A percentile compares a stretch with the other conserved stretches of the same genome.
phyloP scores from a whole-genome alignment of 2,888 invertebrate genomes.

The Polymixis flavicincta region DNA sequence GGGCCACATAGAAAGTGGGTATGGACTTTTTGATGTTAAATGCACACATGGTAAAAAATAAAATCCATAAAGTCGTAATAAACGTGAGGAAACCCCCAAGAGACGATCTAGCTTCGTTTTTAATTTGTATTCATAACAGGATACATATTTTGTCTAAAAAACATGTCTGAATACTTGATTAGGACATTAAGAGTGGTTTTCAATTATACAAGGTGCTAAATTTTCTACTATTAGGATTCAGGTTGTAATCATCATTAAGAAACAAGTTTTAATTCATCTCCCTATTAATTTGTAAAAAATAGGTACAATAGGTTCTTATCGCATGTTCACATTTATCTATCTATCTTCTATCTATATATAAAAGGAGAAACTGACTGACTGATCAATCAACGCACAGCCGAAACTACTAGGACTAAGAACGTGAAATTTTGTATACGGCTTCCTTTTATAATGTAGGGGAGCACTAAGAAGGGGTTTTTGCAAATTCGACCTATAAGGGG shows the following conservation, averaged over 20 bases:
- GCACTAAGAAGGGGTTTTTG: too few species aligned
- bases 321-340: background rate
- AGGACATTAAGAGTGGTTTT: background rate
- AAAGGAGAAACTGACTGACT: too few species aligned
- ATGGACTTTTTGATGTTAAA: background rate
- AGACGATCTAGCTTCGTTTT: background rate
- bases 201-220: background rate
- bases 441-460: too few species aligned
- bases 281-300: background rate
- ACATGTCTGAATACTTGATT: background rate
- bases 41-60: background rate
- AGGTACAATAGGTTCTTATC: background rate
- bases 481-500: too few species aligned
- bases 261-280: background rate
- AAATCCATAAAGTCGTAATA: background rate
- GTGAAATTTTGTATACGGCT: too few species aligned
- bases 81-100: background rate
- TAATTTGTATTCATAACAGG: constrained; percentile 1
- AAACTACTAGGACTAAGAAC: too few species aligned
- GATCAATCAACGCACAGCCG: too few species aligned
- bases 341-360: too few species aligned
- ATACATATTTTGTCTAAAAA: constrained; percentile 7
- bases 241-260: background rate
- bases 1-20: background rate
- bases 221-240: background rate